Conservation (phyloP, 2,113 vertebrate genomes). For the Arothron firmamentum region DNA sequence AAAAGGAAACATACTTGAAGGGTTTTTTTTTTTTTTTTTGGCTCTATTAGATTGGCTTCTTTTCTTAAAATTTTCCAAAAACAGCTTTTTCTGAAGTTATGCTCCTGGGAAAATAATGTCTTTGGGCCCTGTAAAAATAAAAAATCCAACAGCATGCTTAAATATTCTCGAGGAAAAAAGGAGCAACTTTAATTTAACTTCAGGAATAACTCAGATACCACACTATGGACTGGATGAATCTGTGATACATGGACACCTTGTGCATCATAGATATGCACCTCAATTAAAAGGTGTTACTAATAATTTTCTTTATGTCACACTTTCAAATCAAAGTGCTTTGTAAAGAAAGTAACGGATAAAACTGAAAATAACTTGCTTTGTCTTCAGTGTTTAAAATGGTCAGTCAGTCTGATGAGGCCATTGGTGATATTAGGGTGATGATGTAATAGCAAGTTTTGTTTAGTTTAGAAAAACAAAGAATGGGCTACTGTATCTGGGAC, state of each 20-base stretch:
- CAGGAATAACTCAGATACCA: conserved; percentile 40
- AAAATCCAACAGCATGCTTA: conserved; percentile 60
- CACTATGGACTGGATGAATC: too few species aligned
- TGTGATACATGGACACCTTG: too few species aligned
- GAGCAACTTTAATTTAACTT: conserved; percentile 55
- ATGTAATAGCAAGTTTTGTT: conserved; percentile 38
- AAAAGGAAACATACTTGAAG: too few species aligned
- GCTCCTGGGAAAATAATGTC: conserved; percentile 42
- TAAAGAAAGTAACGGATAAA: too few species aligned
- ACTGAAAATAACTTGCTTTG: too few species aligned
- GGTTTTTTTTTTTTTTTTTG: too few species aligned
- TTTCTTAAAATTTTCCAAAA: conserved; percentile 50
- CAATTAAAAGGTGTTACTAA: too few species aligned
- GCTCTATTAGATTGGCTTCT: conserved; percentile 32
- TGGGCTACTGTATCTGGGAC: conserved; percentile 50
- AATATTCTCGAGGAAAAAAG: conserved; percentile 49
- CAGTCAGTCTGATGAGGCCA: conserved; percentile 24
- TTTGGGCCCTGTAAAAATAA: conserved; percentile 33
- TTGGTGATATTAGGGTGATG: conserved; percentile 8
- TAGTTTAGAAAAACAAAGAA: conserved; percentile 46
- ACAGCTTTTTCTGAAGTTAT: conserved; percentile 46
- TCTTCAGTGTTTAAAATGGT: too few species aligned
- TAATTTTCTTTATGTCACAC: too few species aligned
- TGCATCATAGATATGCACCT: too few species aligned
- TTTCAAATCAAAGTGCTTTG: too few species aligned